Evolutionary conservation across 1,140 invertebrate genomes (phyloP).

Genomic region (Latrodectus geometricus): DNA sequence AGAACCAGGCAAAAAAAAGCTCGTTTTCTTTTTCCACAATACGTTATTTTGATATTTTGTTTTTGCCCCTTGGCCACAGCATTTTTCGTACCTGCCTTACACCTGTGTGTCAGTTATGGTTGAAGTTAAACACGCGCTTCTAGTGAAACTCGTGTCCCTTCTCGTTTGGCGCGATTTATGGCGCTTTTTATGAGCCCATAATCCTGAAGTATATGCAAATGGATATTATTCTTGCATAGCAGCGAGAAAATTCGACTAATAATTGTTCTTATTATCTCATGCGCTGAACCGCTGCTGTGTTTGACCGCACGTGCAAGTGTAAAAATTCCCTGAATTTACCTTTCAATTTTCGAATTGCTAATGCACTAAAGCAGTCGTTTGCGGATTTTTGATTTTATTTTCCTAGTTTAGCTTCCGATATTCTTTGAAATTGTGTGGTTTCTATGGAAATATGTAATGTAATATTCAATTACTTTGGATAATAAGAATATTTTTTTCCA

Average conservation of each 20-base stretch:
- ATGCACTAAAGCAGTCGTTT: too few species aligned
- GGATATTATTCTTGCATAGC: slow-evolving; percentile 18
- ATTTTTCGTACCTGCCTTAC: not conserved
- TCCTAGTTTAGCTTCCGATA: too few species aligned
- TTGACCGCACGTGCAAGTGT: slow-evolving; percentile 21
- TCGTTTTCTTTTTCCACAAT: too few species aligned
- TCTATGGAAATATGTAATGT: too few species aligned
- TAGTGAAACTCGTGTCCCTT: slow-evolving; percentile 11
- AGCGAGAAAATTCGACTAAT: slow-evolving; percentile 6
- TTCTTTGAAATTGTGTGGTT: too few species aligned
- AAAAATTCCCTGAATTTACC: not conserved
- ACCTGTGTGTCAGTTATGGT: not conserved
- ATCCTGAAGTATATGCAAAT: slow-evolving; percentile 38
- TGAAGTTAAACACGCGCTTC: slow-evolving; percentile 7
- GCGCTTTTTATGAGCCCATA: slow-evolving; percentile 21
- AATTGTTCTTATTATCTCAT: slow-evolving; percentile 49
- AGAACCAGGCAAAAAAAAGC: too few species aligned
- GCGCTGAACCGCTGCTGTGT: slow-evolving; percentile 41
- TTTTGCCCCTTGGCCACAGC: not conserved
- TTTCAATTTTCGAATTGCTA: not conserved
- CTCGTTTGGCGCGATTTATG: slow-evolving; percentile 43
- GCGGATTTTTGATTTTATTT: too few species aligned
- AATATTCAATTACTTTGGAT: too few species aligned
- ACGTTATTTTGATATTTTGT: too few species aligned
- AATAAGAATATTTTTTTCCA: not conserved